These are phyloP conservation scores for Anoplophora glabripennis DNA, from an alignment of 1,140 invertebrate species.

Conservation along the genomic window DNA sequence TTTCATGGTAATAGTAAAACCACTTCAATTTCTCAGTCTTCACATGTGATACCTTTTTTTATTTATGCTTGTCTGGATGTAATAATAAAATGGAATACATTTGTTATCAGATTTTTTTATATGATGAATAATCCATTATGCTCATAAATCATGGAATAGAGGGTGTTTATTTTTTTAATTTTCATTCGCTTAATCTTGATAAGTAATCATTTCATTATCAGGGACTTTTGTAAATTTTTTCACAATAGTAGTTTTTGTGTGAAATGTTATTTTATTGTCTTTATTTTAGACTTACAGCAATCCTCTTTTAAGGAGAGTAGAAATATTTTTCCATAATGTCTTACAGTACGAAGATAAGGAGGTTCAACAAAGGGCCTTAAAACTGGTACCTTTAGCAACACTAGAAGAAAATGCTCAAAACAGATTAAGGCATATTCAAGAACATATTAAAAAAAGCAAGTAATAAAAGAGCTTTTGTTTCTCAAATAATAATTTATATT, in stretches of 20 bases:
- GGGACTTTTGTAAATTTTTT: too few species aligned
- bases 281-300: slow-evolving; percentile 44
- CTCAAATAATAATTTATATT: background rate
- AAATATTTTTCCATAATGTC: slow-evolving; percentile 56
- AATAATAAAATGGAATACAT: too few species aligned
- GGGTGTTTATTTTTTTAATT: background rate
- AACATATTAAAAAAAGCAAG: slow-evolving; percentile 54
- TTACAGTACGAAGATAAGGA: slow-evolving; percentile 63
- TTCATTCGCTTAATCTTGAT: too few species aligned
- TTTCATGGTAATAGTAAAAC: too few species aligned
- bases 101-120: too few species aligned
- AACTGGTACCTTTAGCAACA: slow-evolving; percentile 58
- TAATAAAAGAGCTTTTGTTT: slow-evolving; percentile 11
- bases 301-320: slow-evolving; percentile 55
- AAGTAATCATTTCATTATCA: too few species aligned
- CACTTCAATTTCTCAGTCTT: too few species aligned
- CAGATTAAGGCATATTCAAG: slow-evolving; percentile 61
- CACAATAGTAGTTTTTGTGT: too few species aligned
- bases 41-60: too few species aligned
- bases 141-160: too few species aligned
- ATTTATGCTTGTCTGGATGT: too few species aligned
- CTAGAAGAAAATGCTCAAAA: slow-evolving; percentile 61
- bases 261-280: slow-evolving; percentile 4
- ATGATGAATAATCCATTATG: too few species aligned
- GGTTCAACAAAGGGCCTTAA: slow-evolving; percentile 58